Evolutionary conservation across 2,888 invertebrate genomes (phyloP), one percentile per base, ranked within the genome.

Genomic region (Rotaria sp.): DNA sequence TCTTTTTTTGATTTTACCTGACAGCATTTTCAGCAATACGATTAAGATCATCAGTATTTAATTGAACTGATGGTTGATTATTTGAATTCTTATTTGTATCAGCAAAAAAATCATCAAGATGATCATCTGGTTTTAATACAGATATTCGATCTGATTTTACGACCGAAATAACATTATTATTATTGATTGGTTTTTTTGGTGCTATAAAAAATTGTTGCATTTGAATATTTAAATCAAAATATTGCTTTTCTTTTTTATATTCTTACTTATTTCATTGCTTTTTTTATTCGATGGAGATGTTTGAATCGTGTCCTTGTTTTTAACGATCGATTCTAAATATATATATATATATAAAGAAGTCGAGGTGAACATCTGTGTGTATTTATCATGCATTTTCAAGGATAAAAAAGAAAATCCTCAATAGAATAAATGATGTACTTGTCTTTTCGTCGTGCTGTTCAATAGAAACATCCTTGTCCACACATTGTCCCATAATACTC

Each of bases 401-500:
- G 57, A 59, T 10, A 59, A 55, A 55, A 26, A 21, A 59, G 15
- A 59, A 59, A 30, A 30, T 59, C 30, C 26, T 13, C 30, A 15
- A 30, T 15, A 30, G 13, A 59, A 59, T 30, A n/a, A 59, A 26
- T 59, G 26, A 59, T 59, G 57, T 59, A 59, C 57, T 59, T 59
- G 57, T 59, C 57, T 59, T 59, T 15, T n/a, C 30, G 30, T 59
- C 57, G n/a, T 30, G 57, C 13, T 59, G 21, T 59, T 59, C 57
- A 59, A 59, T 59, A 59, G 57, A 8, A 59, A 59, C 57, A n/a
- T 30, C 57, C 30, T 59, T 59, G 57, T 59, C 57, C 13, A 59
- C 57, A n/a, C 57, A 59, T 59, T 59, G 57, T 59, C 57, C 57
- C 57, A 59, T 59, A 59, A 59, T 59, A 59, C 30, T 59, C 26